phyloP scores from a whole-genome alignment of 1,140 invertebrate species.

The Potamilus streckersoni region DNA sequence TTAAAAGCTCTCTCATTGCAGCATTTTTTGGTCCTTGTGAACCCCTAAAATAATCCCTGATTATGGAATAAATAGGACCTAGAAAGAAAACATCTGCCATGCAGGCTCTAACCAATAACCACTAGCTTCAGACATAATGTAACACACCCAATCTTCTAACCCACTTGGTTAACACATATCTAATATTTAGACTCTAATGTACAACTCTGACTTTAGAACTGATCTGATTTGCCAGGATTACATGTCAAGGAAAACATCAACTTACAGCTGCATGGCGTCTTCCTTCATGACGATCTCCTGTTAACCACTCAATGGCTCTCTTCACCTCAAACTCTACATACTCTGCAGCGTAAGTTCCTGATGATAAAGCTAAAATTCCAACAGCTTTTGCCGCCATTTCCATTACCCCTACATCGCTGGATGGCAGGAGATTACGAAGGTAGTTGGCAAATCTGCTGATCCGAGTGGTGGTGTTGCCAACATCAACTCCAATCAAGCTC shows the following conservation, averaged over 20 bases:
- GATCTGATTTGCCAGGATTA: no score
- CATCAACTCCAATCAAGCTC: constrained; percentile 91
- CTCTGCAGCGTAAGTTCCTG: constrained; percentile 92
- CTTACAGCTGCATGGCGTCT: constrained; percentile 88
- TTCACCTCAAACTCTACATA: constrained; percentile 98
- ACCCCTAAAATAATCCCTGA: no score
- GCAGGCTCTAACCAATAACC: no score
- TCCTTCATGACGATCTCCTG: constrained; percentile 87
- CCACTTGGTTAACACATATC: no score
- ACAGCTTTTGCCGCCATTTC: constrained; percentile 96
- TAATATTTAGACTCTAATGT: no score
- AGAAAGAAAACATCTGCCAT: no score
- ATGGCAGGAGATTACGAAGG: constrained; percentile 88
- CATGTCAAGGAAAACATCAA: constrained; percentile 1
- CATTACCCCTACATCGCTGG: constrained; percentile 92
- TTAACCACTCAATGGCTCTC: constrained; percentile 92
- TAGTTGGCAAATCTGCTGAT: constrained; percentile 95
- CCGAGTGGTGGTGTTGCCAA: constrained; percentile 89
- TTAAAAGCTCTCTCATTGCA: no score
- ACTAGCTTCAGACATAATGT: no score
- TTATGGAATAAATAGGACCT: no score
- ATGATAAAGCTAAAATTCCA: constrained; percentile 89
- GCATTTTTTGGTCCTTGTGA: no score
- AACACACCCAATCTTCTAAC: no score
- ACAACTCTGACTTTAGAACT: no score